These are phyloP conservation scores for Cariama cristata DNA, from an alignment of 2,113 vertebrate species.

Conservation along the genomic window DNA sequence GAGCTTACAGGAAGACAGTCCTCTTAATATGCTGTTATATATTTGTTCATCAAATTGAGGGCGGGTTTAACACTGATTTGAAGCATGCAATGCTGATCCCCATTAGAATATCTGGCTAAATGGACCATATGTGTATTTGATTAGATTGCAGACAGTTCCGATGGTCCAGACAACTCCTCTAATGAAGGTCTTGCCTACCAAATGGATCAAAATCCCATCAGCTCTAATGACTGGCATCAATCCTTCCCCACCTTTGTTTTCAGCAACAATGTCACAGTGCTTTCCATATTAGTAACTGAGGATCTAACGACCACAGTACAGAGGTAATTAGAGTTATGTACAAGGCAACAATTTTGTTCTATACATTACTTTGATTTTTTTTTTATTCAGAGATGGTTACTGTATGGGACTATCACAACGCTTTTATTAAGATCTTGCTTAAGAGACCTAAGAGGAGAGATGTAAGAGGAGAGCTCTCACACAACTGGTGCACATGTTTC, in stretches of 20 bases:
- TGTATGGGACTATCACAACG: not conserved
- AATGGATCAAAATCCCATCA: not conserved
- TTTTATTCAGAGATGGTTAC: not conserved
- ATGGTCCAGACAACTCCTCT: not conserved
- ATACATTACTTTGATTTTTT: not conserved
- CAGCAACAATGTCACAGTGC: not conserved
- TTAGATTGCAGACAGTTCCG: not conserved
- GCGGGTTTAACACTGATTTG: not conserved
- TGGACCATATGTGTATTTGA: not conserved
- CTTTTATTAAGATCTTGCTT: not conserved
- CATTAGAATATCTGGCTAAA: not conserved
- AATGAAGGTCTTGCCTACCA: not conserved
- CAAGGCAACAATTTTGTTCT: not conserved
- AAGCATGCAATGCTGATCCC: not conserved
- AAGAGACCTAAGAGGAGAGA: not conserved
- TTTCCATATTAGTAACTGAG: not conserved
- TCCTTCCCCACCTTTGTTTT: not conserved
- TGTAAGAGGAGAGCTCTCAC: not conserved
- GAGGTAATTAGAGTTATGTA: not conserved
- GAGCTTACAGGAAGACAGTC: not conserved
- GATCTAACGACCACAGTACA: not conserved
- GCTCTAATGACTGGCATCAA: not conserved
- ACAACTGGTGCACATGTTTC: rapidly evolving
- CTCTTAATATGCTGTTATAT: not conserved
- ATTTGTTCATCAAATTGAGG: not conserved